phyloP scores from a whole-genome alignment of 1,140 invertebrate species.

The Pissodes strobi region DNA sequence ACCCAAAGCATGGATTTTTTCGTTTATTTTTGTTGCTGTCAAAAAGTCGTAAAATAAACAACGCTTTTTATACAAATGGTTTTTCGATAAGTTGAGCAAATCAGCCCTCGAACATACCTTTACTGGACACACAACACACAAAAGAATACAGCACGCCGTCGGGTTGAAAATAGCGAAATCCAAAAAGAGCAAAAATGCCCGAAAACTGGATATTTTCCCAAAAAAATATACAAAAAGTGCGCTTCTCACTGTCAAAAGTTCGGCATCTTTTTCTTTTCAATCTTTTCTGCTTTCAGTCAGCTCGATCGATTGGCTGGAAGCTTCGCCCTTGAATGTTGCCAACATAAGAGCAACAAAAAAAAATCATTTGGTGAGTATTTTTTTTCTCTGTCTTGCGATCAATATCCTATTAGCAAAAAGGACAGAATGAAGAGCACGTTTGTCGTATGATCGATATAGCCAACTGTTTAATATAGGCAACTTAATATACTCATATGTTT shows the following conservation, averaged over 20 bases:
- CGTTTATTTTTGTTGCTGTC: constrained; percentile 43
- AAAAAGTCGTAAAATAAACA: constrained; percentile 48
- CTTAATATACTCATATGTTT: too few relatives aligned
- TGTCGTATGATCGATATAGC: too few relatives aligned
- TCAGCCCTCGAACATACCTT: not conserved
- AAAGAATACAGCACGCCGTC: constrained; percentile 8
- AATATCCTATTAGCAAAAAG: too few relatives aligned
- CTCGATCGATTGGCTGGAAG: constrained; percentile 37
- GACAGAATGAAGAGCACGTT: too few relatives aligned
- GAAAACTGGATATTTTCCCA: constrained; percentile 39
- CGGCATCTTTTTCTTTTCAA: constrained; percentile 37
- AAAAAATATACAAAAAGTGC: constrained; percentile 52
- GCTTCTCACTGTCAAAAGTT: constrained; percentile 47
- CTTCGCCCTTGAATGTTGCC: constrained; percentile 10
- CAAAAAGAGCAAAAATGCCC: constrained; percentile 38
- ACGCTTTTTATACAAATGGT: constrained; percentile 36
- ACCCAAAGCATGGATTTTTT: constrained; percentile 19
- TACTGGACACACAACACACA: constrained; percentile 1
- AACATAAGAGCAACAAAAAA: constrained; percentile 18
- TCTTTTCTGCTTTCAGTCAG: constrained; percentile 5
- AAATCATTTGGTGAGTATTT: too few relatives aligned
- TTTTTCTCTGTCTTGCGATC: too few relatives aligned
- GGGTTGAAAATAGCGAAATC: constrained; percentile 40
- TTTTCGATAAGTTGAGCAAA: constrained; percentile 9
- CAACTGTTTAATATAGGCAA: too few relatives aligned